These are phyloP conservation scores for Bettongia penicillata DNA, from an alignment of 2,113 vertebrate species.

Conservation along the genomic window DNA sequence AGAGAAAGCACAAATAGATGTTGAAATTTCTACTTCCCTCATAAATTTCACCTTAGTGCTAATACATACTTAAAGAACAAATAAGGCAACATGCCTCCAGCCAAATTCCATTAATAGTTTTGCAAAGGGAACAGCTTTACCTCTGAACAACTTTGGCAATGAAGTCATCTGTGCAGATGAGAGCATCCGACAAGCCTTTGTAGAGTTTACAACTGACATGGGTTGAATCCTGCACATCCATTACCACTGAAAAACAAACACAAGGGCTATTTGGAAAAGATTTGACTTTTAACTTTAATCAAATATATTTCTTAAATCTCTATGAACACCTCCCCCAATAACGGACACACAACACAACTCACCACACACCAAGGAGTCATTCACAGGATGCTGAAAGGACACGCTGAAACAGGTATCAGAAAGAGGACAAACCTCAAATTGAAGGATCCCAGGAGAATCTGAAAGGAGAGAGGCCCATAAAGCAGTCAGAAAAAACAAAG, in stretches of 20 bases:
- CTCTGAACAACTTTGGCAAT: constrained; percentile 99
- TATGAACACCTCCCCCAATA: background rate
- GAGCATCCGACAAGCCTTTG: constrained; percentile 96
- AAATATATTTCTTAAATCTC: constrained; percentile 16
- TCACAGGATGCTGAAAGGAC: constrained; percentile 98
- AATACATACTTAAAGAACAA: constrained; percentile 30
- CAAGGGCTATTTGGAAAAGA: constrained; percentile 25
- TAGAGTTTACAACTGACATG: constrained; percentile 97
- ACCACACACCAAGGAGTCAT: constrained; percentile 99
- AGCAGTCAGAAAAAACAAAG: constrained; percentile 10
- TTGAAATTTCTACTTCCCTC: constrained; percentile 42
- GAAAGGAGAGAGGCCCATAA: constrained; percentile 60
- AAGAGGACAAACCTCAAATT: constrained; percentile 98
- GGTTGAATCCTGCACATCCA: constrained; percentile 97
- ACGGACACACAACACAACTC: constrained; percentile 77
- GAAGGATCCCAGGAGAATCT: constrained; percentile 95
- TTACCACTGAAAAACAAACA: constrained; percentile 91
- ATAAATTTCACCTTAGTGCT: constrained; percentile 44
- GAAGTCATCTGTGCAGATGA: constrained; percentile 99
- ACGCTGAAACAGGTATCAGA: constrained; percentile 97
- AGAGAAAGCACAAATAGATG: constrained; percentile 25
- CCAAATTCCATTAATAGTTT: constrained; percentile 15
- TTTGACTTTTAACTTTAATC: constrained; percentile 28
- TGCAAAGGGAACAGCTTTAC: constrained; percentile 81
- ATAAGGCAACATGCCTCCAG: background rate